Evolutionary conservation across 2,797 vertebrate species (phyloP).

Genomic region (Enteromius afrohamiltoni): DNA sequence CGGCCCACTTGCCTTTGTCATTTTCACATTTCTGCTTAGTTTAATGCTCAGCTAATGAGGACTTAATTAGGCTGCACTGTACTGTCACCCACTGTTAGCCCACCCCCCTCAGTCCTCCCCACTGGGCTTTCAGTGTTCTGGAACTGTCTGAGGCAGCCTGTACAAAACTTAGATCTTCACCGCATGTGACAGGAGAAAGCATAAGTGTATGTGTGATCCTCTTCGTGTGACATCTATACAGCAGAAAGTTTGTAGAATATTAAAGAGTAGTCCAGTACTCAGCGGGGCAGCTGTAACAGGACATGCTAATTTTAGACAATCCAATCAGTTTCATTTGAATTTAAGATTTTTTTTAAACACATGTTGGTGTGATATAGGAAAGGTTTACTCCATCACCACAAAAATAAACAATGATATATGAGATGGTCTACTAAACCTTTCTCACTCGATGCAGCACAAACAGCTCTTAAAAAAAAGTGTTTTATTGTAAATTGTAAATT

Average conservation of each 20-base stretch:
- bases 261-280: neutral
- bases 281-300: neutral
- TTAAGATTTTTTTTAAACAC: neutral
- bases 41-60: conserved; percentile 31
- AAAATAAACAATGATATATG: too few species aligned
- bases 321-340: neutral
- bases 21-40: conserved; percentile 26
- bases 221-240: conserved; percentile 39
- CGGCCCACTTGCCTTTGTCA: conserved; percentile 18
- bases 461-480: too few species aligned
- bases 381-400: neutral
- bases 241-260: conserved; percentile 11
- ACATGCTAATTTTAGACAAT: neutral
- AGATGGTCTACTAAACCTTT: too few species aligned
- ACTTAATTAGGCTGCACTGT: conserved; percentile 29
- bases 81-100: conserved; percentile 34
- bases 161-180: conserved; percentile 16
- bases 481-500: too few species aligned
- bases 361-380: neutral
- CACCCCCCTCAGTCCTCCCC: conserved; percentile 29
- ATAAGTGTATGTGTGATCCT: conserved; percentile 21
- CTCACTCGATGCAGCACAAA: too few species aligned
- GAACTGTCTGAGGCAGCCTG: conserved; percentile 28
- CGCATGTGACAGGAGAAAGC: conserved; percentile 18
- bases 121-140: conserved; percentile 41